These are phyloP conservation scores for Trissoscelio sp. DNA, from an alignment of 2,888 invertebrate genomes.

Conservation along the genomic window DNA sequence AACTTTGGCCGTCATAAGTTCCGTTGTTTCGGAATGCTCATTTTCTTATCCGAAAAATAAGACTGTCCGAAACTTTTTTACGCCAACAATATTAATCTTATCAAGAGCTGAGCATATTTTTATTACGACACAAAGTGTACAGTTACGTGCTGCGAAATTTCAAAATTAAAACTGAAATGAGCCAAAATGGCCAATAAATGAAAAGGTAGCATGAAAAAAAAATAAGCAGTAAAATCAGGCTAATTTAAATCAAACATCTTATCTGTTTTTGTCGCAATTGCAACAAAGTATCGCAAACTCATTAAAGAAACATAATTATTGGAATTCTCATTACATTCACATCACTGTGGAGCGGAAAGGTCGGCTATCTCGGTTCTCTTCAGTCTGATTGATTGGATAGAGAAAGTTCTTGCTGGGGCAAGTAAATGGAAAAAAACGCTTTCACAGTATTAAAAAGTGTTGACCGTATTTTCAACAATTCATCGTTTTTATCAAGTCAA, in stretches of 20 bases:
- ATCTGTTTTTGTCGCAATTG: background rate
- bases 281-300: slow-evolving; percentile 17
- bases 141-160: background rate
- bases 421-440: slow-evolving; percentile 1
- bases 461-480: background rate
- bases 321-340: slow-evolving; percentile 15
- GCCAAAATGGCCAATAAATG: background rate
- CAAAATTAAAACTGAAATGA: background rate
- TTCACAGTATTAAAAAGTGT: slow-evolving; percentile 1
- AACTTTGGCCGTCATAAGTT: slow-evolving; percentile 60
- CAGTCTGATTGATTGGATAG: slow-evolving; percentile 11
- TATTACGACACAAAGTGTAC: background rate
- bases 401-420: background rate
- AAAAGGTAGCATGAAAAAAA: background rate
- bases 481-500: too few relatives aligned
- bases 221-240: background rate
- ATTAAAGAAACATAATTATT: slow-evolving; percentile 19
- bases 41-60: slow-evolving; percentile 49
- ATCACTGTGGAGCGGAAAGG: background rate
- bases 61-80: slow-evolving; percentile 38
- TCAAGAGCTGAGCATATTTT: slow-evolving; percentile 20
- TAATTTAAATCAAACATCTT: slow-evolving; percentile 7
- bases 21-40: slow-evolving; percentile 45
- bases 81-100: slow-evolving; percentile 44
- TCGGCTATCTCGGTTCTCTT: background rate